phyloP scores from a whole-genome alignment of 2,888 invertebrate genomes.

The Carpatolechia fugitivella region DNA sequence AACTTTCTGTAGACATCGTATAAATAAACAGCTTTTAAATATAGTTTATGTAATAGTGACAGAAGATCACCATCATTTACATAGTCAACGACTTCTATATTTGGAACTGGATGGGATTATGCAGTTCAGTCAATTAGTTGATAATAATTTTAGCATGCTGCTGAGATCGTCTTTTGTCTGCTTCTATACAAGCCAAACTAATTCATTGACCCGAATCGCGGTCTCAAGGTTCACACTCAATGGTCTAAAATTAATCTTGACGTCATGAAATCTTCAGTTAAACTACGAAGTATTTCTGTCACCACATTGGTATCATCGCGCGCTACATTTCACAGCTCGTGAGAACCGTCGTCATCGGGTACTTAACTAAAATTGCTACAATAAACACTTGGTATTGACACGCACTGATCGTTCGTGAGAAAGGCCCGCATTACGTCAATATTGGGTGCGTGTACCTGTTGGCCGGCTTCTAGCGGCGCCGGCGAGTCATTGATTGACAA shows the following conservation, averaged over 20 bases:
- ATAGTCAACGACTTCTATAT: constrained; percentile 28
- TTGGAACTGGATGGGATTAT: background rate
- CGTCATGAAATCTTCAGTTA: constrained; percentile 48
- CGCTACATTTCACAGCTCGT: constrained; percentile 14
- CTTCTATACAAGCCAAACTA: background rate
- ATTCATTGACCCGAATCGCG: constrained; percentile 55
- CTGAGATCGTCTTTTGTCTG: background rate
- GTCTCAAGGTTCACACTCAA: constrained; percentile 35
- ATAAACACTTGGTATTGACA: constrained; percentile 62
- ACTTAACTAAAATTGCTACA: constrained; percentile 49
- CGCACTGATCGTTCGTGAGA: constrained; percentile 67
- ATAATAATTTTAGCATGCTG: constrained; percentile 24
- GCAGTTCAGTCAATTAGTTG: background rate
- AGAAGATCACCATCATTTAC: constrained; percentile 3
- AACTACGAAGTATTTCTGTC: constrained; percentile 47
- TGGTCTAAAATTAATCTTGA: constrained; percentile 57
- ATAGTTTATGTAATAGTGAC: background rate
- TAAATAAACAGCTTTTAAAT: constrained; percentile 5
- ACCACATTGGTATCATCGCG: constrained; percentile 25
- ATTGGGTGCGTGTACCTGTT: constrained; percentile 41
- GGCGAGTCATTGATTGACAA: background rate
- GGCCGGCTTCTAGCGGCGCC: background rate
- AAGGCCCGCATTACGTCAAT: constrained; percentile 60
- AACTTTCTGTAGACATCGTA: constrained; percentile 1
- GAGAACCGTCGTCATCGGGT: constrained; percentile 23